Base-by-base conservation (phyloP, 2,888 invertebrate species). In the Melieria crassipennis region DNA sequence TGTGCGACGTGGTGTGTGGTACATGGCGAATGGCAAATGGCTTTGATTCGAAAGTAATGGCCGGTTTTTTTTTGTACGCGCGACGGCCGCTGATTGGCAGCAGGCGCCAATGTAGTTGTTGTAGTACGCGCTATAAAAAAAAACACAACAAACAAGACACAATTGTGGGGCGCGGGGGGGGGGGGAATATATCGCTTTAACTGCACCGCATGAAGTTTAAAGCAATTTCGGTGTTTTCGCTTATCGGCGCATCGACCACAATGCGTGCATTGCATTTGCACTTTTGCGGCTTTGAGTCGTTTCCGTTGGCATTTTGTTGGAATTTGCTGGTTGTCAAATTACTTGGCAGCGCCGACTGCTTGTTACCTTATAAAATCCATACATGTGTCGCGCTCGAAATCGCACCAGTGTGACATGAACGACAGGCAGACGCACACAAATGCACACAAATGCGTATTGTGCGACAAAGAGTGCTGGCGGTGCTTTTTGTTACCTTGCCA, bases 401-500 rank as follows among this genome's bases (percentile, higher is more conserved):
- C 13, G 45, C 13, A 13, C 45, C 45, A 46, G 7, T 13, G 3
- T n/a, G 6, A 13, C 4, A 55, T 55, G 6, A n/a, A 13, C 45
- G 11, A n/a, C 77, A 79, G 16, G 43, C 10, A 13, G 4, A 50
- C 4, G 11, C 42, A 52, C 60, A 58, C 45, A n/a, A 43, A 67
- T 11, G 16, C 52, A 65, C 9, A 55, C 55, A n/a, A n/a, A n/a
- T 42, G 10, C 4, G 42, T 13, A 16, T 2, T 7, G 48, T 30
- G 7, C 13, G 47, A 48, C 30, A 52, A 52, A 62, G 62, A 55
- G 62, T 62, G 69, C 55, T 52, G 56, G 52, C 62, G 61, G 55
- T 60, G 46, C 47, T 69, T 70, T 75, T 75, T 73, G 77, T 82
- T 83, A 83, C 83, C 85, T 83, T 83, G 83, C 83, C 83, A 83